phyloP scores from a whole-genome alignment of 2,888 invertebrate species.

The Synergus itoensis region DNA sequence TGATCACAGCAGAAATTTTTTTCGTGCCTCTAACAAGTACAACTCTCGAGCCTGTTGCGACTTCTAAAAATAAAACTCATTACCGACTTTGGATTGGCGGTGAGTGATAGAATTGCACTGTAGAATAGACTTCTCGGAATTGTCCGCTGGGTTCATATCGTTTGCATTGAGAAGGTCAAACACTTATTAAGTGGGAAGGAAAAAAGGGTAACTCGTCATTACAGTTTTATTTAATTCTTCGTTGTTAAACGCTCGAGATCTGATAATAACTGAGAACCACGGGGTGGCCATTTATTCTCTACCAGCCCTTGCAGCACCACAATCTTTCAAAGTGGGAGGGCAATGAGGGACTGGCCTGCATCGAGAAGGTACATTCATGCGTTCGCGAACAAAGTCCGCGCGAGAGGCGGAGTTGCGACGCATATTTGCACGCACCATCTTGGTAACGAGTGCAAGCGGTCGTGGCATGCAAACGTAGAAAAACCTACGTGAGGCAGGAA shows the following conservation, averaged over 20 bases:
- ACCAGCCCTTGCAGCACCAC: constrained; percentile 37
- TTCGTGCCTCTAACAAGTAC: neutral
- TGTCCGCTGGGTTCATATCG: neutral
- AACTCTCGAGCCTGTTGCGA: neutral
- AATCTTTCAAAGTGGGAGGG: constrained; percentile 40
- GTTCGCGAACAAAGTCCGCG: constrained; percentile 48
- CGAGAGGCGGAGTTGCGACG: constrained; percentile 47
- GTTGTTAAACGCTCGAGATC: constrained; percentile 37
- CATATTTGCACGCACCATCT: constrained; percentile 58
- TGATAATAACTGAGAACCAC: constrained; percentile 41
- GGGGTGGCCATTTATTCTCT: constrained; percentile 39
- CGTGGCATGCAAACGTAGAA: constrained; percentile 34
- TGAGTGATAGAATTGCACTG: neutral
- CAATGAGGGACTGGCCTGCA: constrained; percentile 36
- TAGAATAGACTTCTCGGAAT: neutral
- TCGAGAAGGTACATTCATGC: constrained; percentile 36
- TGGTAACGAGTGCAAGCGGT: constrained; percentile 53
- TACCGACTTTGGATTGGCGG: neutral
- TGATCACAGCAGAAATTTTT: no score
- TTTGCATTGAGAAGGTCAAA: constrained; percentile 5
- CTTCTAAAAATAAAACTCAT: neutral
- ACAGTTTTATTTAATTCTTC: constrained; percentile 34
- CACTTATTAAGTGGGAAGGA: constrained; percentile 14
- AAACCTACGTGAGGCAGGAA: constrained; percentile 23
- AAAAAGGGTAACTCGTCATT: constrained; percentile 7